These are phyloP conservation scores for Nibea coibor DNA, from an alignment of 2,113 vertebrate genomes.

Conservation along the genomic window DNA sequence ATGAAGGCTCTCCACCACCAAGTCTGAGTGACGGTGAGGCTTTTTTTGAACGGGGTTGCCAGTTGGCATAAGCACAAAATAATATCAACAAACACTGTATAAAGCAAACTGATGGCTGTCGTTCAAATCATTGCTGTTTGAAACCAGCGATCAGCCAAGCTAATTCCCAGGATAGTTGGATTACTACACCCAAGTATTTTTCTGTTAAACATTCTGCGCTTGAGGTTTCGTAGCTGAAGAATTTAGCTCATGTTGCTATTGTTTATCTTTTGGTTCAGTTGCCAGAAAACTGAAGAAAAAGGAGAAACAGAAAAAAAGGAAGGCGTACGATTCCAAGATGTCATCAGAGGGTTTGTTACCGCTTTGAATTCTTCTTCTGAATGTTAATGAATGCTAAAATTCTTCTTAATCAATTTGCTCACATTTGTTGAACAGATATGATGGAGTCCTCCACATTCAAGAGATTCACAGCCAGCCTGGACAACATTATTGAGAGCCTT, in stretches of 20 bases:
- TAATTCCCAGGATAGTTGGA: constrained; percentile 4
- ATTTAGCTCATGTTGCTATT: constrained; percentile 6
- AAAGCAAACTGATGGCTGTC: background rate
- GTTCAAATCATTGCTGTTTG: constrained; percentile 8
- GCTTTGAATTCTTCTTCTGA: background rate
- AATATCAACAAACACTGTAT: no score
- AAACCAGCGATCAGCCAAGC: constrained; percentile 2
- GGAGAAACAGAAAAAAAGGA: constrained; percentile 95
- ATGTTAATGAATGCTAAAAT: background rate
- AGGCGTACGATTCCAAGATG: constrained; percentile 92
- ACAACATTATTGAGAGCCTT: constrained; percentile 94
- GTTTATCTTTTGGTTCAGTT: constrained; percentile 80
- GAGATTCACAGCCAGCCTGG: constrained; percentile 91
- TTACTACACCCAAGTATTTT: background rate
- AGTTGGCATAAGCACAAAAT: background rate
- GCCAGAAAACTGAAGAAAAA: constrained; percentile 96
- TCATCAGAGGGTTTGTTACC: constrained; percentile 85
- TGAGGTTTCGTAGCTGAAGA: background rate
- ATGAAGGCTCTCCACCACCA: constrained; percentile 87
- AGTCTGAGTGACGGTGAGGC: constrained; percentile 88
- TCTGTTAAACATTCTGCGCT: background rate
- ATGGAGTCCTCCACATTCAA: constrained; percentile 98
- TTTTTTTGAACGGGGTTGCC: background rate
- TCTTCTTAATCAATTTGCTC: background rate
- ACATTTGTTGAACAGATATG: constrained; percentile 85